A percentile compares a stretch with the other conserved stretches of the same genome.
These are phyloP conservation scores for roundworm (Caenorhabditis elegans) DNA, from an alignment of 1,140 invertebrate species.

Conservation along the genomic window WBcel235 BX284602.5:7692001-7692500, in stretches of 20 bases:
- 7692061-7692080: constrained; percentile 97
- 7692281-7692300: too few relatives aligned
- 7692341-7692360: too few relatives aligned
- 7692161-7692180: constrained; percentile 99
- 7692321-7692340: too few relatives aligned
- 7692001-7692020: constrained; percentile 88
- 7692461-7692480: constrained; percentile 59
- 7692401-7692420: constrained; percentile 32
- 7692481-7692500: constrained; percentile 63
- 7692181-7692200: constrained; percentile 92
- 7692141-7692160: constrained; percentile 94
- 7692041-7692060: constrained; percentile 84
- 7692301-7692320: too few relatives aligned
- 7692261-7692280: too few relatives aligned
- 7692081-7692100: constrained; percentile 85
- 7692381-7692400: too few relatives aligned
- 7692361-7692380: too few relatives aligned
- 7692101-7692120: constrained; percentile 96
- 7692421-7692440: constrained; percentile 60
- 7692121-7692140: constrained; percentile 94
- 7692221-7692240: too few relatives aligned
- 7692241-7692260: too few relatives aligned
- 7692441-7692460: constrained; percentile 54
- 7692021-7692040: constrained; percentile 96
- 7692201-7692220: background rate